Conservation (phyloP, 53 echinoderm and acorn worm species). For the Actinopyga echinites region DNA sequence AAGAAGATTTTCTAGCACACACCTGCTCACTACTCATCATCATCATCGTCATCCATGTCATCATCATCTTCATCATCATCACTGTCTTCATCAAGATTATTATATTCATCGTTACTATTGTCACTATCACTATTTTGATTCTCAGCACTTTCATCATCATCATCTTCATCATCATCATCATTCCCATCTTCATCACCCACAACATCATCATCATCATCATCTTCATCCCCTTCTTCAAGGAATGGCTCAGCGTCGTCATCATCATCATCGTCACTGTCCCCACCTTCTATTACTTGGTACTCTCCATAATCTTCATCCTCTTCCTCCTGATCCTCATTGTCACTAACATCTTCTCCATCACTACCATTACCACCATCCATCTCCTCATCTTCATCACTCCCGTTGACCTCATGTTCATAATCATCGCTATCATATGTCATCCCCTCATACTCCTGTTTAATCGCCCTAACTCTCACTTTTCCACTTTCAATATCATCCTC, state of each 20-base stretch:
- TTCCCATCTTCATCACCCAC: neutral
- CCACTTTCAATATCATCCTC: neutral
- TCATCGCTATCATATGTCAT: neutral
- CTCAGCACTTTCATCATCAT: neutral
- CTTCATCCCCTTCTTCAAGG: slow-evolving; percentile 28
- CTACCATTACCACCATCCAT: slow-evolving; percentile 11
- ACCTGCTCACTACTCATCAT: neutral
- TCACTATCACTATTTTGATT: neutral
- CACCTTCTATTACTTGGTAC: slow-evolving; percentile 1
- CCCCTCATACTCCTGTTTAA: slow-evolving; percentile 20
- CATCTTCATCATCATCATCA: neutral
- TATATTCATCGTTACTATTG: neutral
- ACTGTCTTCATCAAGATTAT: neutral
- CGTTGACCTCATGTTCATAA: neutral
- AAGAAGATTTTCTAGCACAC: too few relatives aligned
- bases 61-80: neutral
- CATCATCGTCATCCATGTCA: neutral
- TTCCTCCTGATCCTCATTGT: slow-evolving; percentile 21
- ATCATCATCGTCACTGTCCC: slow-evolving; percentile 35
- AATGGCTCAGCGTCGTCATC: slow-evolving; percentile 37
- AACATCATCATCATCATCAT: neutral
- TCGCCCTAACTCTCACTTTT: neutral
- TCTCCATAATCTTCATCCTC: slow-evolving; percentile 5
- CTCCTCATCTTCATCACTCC: slow-evolving; percentile 17
- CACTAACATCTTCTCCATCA: slow-evolving; percentile 41